Evolutionary conservation across 1,140 invertebrate genomes (phyloP).

Genomic region (Zaprionus vittiger): DNA sequence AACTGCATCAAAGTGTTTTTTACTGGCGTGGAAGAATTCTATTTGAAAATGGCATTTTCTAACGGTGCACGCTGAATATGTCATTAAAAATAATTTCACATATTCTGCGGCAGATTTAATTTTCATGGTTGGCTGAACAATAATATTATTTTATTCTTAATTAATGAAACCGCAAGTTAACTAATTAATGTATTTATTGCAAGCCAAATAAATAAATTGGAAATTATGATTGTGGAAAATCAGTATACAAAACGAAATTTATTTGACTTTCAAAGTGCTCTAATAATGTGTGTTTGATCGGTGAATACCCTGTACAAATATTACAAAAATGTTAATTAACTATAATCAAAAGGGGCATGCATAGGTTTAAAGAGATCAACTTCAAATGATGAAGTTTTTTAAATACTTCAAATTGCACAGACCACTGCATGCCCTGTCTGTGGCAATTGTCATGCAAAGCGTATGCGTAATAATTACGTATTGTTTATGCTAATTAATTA

Average conservation of each 20-base stretch:
- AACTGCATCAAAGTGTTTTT: conserved; percentile 9
- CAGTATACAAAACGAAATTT: neutral
- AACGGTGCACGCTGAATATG: conserved; percentile 26
- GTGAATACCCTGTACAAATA: neutral
- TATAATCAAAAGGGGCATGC: neutral
- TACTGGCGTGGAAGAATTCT: conserved; percentile 28
- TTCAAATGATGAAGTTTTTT: neutral
- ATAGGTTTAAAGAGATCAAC: neutral
- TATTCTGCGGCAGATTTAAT: conserved; percentile 26
- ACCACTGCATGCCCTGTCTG: neutral
- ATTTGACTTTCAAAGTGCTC: neutral
- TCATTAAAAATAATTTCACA: conserved; percentile 43
- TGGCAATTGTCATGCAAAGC: conserved; percentile 15
- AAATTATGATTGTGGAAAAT: neutral
- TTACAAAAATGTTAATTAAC: neutral
- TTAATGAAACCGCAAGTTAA: conserved; percentile 12
- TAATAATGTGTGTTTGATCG: neutral
- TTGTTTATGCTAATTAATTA: conserved; percentile 35
- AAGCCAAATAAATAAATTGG: neutral
- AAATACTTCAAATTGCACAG: neutral
- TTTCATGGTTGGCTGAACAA: neutral
- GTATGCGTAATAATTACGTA: conserved; percentile 1
- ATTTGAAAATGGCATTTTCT: conserved; percentile 24
- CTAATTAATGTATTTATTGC: conserved; percentile 7
- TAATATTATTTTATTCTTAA: neutral